These are phyloP conservation scores for Anhinga anhinga DNA, from an alignment of 2,113 vertebrate genomes.

Conservation along the genomic window DNA sequence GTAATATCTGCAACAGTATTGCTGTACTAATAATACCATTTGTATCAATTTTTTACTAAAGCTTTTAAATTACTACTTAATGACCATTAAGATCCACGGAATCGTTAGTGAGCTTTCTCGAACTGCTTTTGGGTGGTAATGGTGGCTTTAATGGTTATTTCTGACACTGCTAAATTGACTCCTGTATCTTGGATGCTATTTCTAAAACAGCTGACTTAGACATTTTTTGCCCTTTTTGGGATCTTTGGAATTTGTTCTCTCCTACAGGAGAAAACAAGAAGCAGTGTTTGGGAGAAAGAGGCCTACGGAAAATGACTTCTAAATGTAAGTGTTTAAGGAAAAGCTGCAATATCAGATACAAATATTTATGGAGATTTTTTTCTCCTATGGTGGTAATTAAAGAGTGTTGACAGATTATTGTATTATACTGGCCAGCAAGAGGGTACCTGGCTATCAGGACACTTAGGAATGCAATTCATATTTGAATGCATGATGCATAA, in stretches of 20 bases:
- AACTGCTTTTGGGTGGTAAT: background rate
- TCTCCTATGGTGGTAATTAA: background rate
- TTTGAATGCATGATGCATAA: constrained; percentile 44
- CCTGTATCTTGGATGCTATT: background rate
- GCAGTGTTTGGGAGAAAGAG: background rate
- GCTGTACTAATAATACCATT: background rate
- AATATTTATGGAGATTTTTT: background rate
- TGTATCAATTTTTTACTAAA: background rate
- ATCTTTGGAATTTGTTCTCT: background rate
- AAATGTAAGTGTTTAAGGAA: constrained; percentile 4
- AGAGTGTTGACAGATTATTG: background rate
- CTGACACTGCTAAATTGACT: background rate
- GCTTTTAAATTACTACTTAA: background rate
- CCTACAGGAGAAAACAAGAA: background rate
- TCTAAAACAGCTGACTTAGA: background rate
- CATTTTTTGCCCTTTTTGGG: background rate
- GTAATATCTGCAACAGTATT: background rate
- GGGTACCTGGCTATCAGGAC: background rate
- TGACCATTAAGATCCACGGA: background rate
- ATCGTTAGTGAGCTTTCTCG: background rate
- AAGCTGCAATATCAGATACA: background rate
- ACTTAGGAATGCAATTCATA: background rate
- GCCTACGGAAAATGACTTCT: background rate
- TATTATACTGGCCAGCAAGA: background rate
- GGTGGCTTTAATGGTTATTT: background rate